Percentiles rank a stretch among this genome's conserved stretches.
Conservation (phyloP, 2,797 vertebrate species). For the Poecilia gillii region DNA sequence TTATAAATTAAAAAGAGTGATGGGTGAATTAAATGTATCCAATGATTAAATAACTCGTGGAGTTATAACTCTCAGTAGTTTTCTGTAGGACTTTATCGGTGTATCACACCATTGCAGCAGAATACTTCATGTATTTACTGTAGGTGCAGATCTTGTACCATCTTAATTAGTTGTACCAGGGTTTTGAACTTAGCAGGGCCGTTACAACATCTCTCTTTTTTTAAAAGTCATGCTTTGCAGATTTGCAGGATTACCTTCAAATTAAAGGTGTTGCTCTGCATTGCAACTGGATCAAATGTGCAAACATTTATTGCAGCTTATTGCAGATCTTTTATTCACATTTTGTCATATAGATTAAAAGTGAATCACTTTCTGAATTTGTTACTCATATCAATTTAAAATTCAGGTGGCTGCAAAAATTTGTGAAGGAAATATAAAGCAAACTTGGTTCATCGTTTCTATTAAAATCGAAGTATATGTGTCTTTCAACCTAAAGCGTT, state of each 20-base stretch:
- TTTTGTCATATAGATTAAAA: background rate
- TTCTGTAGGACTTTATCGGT: background rate
- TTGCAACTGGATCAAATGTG: background rate
- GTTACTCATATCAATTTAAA: constrained; percentile 1
- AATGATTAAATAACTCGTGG: background rate
- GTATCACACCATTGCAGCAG: background rate
- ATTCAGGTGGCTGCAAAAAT: background rate
- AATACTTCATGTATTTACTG: background rate
- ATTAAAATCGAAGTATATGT: no score
- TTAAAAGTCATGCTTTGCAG: background rate
- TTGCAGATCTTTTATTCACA: background rate
- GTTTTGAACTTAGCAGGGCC: background rate
- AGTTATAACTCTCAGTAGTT: background rate
- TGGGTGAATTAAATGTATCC: background rate
- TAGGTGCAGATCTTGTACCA: background rate
- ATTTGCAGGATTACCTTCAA: background rate
- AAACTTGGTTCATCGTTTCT: no score
- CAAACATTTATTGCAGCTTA: background rate
- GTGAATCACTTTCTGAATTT: no score
- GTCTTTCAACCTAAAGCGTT: no score
- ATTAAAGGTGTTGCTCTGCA: background rate
- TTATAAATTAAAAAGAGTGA: background rate
- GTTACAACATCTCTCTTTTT: background rate
- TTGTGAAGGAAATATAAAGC: background rate
- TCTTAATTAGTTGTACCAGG: background rate